Evolutionary conservation across 2,113 vertebrate genomes (phyloP).

Genomic region (Lonchura striata): DNA sequence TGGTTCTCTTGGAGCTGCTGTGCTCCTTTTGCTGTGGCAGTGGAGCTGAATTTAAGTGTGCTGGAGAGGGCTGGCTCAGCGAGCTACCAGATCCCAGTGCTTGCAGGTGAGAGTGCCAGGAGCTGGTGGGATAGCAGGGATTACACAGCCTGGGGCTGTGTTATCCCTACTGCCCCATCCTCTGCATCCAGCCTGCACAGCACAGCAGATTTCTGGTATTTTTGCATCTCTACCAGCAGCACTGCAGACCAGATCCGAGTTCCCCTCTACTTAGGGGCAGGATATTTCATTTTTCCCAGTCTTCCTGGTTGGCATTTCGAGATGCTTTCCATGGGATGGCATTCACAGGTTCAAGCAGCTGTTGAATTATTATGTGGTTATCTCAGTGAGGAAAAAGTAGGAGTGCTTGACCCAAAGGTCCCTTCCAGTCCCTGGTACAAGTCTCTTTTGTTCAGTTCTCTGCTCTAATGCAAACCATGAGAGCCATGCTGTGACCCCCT

Average conservation of each 20-base stretch:
- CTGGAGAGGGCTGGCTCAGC: background rate
- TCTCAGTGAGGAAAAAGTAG: background rate
- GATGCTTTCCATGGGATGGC: background rate
- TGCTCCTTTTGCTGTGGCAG: background rate
- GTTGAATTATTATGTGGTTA: background rate
- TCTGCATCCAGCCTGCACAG: background rate
- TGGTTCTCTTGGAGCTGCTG: accelerated
- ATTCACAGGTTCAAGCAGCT: background rate
- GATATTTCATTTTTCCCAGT: background rate
- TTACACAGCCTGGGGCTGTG: background rate
- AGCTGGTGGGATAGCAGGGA: background rate
- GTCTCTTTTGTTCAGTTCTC: background rate
- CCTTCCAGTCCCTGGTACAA: background rate
- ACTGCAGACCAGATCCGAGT: accelerated
- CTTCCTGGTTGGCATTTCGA: background rate
- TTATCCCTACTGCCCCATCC: background rate
- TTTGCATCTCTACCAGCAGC: background rate
- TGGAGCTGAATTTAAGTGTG: background rate
- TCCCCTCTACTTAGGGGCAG: background rate
- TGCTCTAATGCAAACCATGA: background rate
- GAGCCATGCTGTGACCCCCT: background rate
- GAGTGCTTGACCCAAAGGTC: background rate
- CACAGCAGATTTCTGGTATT: background rate
- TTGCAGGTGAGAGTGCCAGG: background rate
- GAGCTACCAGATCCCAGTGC: background rate